Conservation (phyloP, 2,113 vertebrate genomes). For the Isurus oxyrinchus region DNA sequence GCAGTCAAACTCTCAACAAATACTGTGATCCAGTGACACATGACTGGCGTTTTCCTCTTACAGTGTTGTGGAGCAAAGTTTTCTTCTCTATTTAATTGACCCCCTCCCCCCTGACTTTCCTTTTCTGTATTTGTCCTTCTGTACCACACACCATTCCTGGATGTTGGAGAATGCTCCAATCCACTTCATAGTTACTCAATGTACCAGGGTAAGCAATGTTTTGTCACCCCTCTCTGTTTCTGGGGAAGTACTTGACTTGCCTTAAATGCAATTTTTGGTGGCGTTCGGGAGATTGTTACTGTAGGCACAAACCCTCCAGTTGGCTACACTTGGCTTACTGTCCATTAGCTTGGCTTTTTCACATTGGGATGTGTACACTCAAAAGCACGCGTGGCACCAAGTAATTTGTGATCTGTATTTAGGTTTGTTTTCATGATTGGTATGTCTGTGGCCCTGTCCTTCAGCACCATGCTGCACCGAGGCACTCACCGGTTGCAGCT, state of each 20-base stretch:
- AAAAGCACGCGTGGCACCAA: not conserved
- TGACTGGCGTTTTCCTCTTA: not conserved
- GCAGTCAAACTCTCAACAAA: not conserved
- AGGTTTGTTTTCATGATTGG: conserved; percentile 66
- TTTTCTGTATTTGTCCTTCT: not conserved
- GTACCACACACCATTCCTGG: not conserved
- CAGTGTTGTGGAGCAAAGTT: not conserved
- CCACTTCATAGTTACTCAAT: not conserved
- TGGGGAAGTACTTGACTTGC: not conserved
- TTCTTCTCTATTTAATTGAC: not conserved
- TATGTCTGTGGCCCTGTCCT: conserved; percentile 57
- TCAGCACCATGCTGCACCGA: conserved; percentile 56
- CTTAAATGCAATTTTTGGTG: not conserved
- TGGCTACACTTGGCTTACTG: not conserved
- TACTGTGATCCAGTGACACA: not conserved
- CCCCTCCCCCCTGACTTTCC: too few species aligned
- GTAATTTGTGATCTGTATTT: not conserved
- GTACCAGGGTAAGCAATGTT: not conserved
- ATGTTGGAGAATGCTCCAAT: not conserved
- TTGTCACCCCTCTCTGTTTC: not conserved
- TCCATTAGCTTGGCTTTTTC: not conserved
- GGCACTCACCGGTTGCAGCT: conserved; percentile 52
- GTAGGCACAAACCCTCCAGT: not conserved
- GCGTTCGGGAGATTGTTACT: not conserved
- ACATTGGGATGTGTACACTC: not conserved